Percentiles rank a stretch among this genome's conserved stretches.
Conservation (phyloP, 2,888 invertebrate species). For the Sisyra terminalis region DNA sequence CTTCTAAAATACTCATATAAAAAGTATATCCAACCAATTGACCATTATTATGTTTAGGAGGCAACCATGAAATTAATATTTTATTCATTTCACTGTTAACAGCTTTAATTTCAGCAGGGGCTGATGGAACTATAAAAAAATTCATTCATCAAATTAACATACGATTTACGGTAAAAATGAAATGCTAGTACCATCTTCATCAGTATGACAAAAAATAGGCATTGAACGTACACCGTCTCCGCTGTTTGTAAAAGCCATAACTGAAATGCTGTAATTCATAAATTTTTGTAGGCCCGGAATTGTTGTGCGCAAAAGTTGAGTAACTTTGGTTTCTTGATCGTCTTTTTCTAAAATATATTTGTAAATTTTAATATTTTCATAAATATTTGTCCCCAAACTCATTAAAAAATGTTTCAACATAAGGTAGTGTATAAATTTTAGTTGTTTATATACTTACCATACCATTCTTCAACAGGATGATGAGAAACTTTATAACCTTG, state of each 20-base stretch:
- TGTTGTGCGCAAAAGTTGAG: slow-evolving; percentile 48
- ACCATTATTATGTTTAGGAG: slow-evolving; percentile 72
- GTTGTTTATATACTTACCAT: slow-evolving; percentile 36
- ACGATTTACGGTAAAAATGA: not conserved
- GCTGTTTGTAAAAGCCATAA: slow-evolving; percentile 72
- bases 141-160: not conserved
- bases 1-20: slow-evolving; percentile 65
- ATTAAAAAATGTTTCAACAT: not conserved
- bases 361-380: not conserved
- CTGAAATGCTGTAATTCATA: slow-evolving; percentile 85
- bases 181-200: slow-evolving; percentile 69
- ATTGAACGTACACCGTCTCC: slow-evolving; percentile 79
- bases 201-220: slow-evolving; percentile 72
- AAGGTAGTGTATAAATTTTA: not conserved
- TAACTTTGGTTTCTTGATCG: slow-evolving; percentile 61
- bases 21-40: slow-evolving; percentile 68
- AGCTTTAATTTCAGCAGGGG: slow-evolving; percentile 82
- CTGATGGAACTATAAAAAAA: slow-evolving; percentile 55
- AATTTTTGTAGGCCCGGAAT: slow-evolving; percentile 64
- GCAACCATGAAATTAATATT: slow-evolving; percentile 79
- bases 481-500: slow-evolving; percentile 75
- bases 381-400: not conserved
- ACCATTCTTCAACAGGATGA: slow-evolving; percentile 63
- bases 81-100: slow-evolving; percentile 71
- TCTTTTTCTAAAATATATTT: slow-evolving; percentile 22